Evolutionary conservation across 2,797 vertebrate genomes (phyloP).

Genomic region (Pangasius larnaudii): DNA sequence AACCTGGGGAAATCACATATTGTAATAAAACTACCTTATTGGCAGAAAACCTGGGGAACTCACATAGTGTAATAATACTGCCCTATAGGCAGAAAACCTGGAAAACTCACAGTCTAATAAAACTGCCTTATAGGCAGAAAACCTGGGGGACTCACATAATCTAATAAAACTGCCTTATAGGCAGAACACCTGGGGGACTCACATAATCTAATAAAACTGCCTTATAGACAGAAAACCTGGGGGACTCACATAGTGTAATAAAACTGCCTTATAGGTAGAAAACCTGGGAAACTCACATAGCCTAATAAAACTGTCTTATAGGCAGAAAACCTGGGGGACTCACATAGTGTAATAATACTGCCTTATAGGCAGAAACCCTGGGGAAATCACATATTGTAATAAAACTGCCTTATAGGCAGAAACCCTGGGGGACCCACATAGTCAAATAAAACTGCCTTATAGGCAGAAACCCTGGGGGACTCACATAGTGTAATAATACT

Average conservation of each 20-base stretch:
- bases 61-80: background rate
- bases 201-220: background rate
- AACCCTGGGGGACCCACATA: constrained; percentile 27
- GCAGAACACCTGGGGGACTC: background rate
- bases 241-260: constrained; percentile 33
- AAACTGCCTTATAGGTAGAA: background rate
- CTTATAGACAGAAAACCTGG: background rate
- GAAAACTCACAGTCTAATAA: constrained; percentile 34
- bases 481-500: background rate
- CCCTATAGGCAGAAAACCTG: background rate
- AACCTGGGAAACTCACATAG: constrained; percentile 28
- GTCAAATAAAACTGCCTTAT: no score
- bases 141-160: constrained; percentile 28
- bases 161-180: background rate
- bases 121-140: background rate
- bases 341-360: background rate
- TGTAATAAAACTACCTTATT: background rate
- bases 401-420: background rate
- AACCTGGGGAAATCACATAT: constrained; percentile 30
- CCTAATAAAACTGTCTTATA: background rate
- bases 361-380: background rate
- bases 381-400: constrained; percentile 35
- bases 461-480: background rate
- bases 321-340: background rate
- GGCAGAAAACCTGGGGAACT: background rate